Evolutionary conservation across 2,797 vertebrate genomes (phyloP).

Genomic region (Syngnathus rostellatus): DNA sequence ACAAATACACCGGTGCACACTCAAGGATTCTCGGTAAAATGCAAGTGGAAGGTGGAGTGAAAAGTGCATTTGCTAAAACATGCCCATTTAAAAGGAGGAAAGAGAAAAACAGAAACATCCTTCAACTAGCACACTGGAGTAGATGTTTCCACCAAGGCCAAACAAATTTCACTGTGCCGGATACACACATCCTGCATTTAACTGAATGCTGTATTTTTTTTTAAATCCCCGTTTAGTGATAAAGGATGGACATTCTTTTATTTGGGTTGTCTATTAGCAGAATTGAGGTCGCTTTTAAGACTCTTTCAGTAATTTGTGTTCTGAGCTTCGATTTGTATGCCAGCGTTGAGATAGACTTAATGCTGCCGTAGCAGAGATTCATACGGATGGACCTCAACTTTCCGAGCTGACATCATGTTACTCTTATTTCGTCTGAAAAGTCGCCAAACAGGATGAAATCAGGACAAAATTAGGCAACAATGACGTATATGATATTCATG

Average conservation of each 20-base stretch:
- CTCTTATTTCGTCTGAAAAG: no score
- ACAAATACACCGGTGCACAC: not conserved
- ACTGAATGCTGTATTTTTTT: not conserved
- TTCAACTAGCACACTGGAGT: not conserved
- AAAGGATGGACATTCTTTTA: not conserved
- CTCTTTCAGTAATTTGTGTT: no score
- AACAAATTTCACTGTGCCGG: not conserved
- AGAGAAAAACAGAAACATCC: not conserved
- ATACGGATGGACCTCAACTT: no score
- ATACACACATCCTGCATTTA: not conserved
- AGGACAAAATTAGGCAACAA: no score
- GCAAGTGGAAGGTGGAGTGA: not conserved
- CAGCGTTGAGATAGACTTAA: no score
- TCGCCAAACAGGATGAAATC: no score
- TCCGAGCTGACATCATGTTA: no score
- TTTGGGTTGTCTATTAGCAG: no score
- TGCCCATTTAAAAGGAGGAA: not conserved
- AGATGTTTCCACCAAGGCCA: not conserved
- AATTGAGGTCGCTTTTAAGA: no score
- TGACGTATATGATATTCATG: no score
- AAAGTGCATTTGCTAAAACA: constrained; percentile 2
- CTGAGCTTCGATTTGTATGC: no score
- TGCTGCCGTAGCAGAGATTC: no score
- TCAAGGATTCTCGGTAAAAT: constrained; percentile 15
- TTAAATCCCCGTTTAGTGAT: not conserved